These are phyloP conservation scores for Petrocephalus schoutedeni DNA, from an alignment of 2,797 vertebrate species.

Conservation along the genomic window DNA sequence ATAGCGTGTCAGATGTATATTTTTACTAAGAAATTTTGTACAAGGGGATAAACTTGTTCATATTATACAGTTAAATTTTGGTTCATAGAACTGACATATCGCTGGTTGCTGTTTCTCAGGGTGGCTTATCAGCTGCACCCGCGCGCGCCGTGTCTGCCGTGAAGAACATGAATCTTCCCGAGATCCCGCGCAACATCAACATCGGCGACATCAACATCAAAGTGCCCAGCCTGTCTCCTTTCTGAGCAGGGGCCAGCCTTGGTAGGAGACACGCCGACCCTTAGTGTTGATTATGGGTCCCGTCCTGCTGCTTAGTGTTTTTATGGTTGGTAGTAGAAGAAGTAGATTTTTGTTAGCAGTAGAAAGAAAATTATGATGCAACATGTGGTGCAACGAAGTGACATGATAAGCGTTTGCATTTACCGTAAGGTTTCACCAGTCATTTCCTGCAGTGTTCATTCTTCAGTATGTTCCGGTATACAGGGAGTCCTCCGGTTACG, in stretches of 20 bases:
- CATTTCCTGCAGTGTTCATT: neutral
- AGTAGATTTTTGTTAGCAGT: neutral
- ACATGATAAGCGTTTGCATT: neutral
- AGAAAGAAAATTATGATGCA: neutral
- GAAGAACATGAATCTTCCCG: constrained; percentile 92
- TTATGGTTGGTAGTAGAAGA: neutral
- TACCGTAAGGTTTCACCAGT: neutral
- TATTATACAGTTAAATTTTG: too few species aligned
- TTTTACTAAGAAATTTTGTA: too few species aligned
- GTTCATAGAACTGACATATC: neutral
- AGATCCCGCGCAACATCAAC: constrained; percentile 92
- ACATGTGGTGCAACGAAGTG: neutral
- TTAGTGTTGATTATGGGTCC: neutral
- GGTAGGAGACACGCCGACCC: neutral
- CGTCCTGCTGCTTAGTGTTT: neutral
- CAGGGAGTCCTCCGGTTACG: neutral
- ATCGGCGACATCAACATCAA: constrained; percentile 93
- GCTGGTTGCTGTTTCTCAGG: constrained; percentile 55
- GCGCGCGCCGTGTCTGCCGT: constrained; percentile 85
- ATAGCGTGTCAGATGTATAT: too few species aligned
- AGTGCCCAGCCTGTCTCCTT: constrained; percentile 85
- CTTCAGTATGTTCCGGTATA: neutral
- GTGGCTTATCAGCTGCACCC: constrained; percentile 80
- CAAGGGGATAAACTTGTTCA: too few species aligned
- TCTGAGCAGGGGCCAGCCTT: constrained; percentile 51